A percentile compares a stretch with the other conserved stretches of the same genome.
These are phyloP conservation scores for Limosa lapponica DNA, from an alignment of 2,797 vertebrate genomes.

Conservation along the genomic window DNA sequence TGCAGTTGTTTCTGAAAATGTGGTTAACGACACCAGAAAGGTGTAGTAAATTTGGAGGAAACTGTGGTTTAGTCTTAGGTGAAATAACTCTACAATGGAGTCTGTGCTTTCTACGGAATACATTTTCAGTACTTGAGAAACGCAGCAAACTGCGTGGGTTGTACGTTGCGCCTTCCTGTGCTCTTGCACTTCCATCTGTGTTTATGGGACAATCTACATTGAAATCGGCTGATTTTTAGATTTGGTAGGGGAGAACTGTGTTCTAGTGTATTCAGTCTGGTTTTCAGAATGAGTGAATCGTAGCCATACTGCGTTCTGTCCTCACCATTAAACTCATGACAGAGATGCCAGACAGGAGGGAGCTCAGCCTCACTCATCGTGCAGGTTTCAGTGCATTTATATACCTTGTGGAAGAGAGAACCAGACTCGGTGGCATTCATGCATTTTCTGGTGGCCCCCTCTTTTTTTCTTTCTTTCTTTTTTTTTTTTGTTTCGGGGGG, in stretches of 20 bases:
- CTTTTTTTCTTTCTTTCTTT: background rate
- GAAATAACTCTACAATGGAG: background rate
- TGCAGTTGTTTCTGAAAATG: background rate
- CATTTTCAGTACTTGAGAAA: background rate
- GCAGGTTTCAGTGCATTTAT: background rate
- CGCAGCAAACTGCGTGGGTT: background rate
- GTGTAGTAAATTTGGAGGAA: conserved; percentile 35
- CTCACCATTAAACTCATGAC: background rate
- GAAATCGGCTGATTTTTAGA: background rate
- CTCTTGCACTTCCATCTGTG: background rate
- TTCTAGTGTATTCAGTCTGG: background rate
- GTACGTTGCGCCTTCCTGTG: background rate
- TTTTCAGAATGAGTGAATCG: background rate
- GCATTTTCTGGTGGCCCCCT: background rate
- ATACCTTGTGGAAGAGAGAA: background rate
- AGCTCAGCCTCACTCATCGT: background rate
- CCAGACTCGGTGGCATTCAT: background rate
- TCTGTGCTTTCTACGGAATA: background rate
- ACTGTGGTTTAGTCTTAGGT: conserved; percentile 30
- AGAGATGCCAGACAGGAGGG: background rate
- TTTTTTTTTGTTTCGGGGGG: no score
- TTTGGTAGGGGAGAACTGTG: background rate
- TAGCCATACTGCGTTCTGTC: background rate
- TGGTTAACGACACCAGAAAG: conserved; percentile 5
- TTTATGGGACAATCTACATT: background rate